Evolutionary conservation across 1,140 invertebrate genomes (phyloP).

Genomic region (Ruditapes philippinarum): DNA sequence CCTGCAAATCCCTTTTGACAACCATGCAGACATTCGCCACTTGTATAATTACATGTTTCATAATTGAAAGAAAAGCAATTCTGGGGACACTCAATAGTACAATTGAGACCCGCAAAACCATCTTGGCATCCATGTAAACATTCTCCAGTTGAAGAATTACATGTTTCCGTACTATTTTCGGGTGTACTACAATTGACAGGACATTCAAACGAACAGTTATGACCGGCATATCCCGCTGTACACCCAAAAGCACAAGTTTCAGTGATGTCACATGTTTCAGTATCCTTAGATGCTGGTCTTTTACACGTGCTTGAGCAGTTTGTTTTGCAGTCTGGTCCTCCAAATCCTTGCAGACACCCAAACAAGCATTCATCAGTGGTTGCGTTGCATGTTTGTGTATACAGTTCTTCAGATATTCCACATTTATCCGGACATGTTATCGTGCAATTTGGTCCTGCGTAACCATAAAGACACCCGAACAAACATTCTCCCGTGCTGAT

Average conservation of each 20-base stretch:
- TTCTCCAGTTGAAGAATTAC: neutral
- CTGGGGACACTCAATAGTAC: neutral
- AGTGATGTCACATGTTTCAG: neutral
- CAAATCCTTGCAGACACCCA: neutral
- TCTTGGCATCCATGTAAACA: neutral
- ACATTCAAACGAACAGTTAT: neutral
- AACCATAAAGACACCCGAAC: neutral
- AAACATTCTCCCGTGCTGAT: neutral
- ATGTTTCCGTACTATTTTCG: neutral
- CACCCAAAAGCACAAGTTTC: neutral
- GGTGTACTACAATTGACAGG: neutral
- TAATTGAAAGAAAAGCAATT: neutral
- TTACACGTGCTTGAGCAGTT: neutral
- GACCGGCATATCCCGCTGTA: neutral
- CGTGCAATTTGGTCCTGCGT: constrained; percentile 8
- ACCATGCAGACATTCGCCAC: neutral
- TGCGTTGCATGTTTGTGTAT: neutral
- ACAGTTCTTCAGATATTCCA: neutral
- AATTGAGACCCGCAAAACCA: neutral
- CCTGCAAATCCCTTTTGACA: neutral
- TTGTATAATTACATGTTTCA: neutral
- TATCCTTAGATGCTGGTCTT: neutral
- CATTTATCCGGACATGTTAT: neutral
- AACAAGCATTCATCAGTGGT: neutral
- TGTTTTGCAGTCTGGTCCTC: neutral